phyloP scores from a whole-genome alignment of 2,797 vertebrate species.

The Gila robusta region DNA sequence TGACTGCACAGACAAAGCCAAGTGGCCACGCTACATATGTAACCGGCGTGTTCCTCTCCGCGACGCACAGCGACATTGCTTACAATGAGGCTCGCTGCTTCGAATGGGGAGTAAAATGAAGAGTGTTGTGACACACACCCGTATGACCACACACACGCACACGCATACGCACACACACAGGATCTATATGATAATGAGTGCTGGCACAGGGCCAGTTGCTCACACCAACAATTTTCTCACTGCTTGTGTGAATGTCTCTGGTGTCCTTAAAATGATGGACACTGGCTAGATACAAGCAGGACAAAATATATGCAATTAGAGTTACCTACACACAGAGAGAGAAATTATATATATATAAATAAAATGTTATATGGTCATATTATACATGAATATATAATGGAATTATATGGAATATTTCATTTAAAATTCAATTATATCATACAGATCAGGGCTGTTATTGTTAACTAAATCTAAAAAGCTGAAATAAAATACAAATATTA shows the following conservation, averaged over 20 bases:
- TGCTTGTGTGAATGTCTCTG: slow-evolving; percentile 55
- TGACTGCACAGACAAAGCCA: slow-evolving; percentile 86
- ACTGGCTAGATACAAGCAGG: slow-evolving; percentile 52
- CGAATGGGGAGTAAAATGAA: slow-evolving; percentile 13
- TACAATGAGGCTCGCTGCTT: slow-evolving; percentile 35
- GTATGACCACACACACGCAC: background rate
- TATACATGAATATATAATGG: background rate
- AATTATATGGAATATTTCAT: background rate
- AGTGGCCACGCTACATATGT: slow-evolving; percentile 80
- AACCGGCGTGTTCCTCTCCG: slow-evolving; percentile 78
- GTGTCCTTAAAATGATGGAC: slow-evolving; percentile 30
- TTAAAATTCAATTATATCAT: background rate
- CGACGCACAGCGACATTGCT: slow-evolving; percentile 65
- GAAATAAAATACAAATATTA: background rate
- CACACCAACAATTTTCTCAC: slow-evolving; percentile 58
- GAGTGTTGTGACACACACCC: background rate
- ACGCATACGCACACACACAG: background rate
- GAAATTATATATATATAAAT: too few species aligned
- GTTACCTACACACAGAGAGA: background rate
- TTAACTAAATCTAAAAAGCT: background rate
- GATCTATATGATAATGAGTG: slow-evolving; percentile 78
- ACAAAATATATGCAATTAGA: slow-evolving; percentile 46
- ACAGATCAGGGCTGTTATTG: background rate
- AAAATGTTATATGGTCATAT: background rate
- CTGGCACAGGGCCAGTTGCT: slow-evolving; percentile 77